Evolutionary conservation across 2,797 vertebrate genomes (phyloP).

Genomic region (Remorina albescens): DNA sequence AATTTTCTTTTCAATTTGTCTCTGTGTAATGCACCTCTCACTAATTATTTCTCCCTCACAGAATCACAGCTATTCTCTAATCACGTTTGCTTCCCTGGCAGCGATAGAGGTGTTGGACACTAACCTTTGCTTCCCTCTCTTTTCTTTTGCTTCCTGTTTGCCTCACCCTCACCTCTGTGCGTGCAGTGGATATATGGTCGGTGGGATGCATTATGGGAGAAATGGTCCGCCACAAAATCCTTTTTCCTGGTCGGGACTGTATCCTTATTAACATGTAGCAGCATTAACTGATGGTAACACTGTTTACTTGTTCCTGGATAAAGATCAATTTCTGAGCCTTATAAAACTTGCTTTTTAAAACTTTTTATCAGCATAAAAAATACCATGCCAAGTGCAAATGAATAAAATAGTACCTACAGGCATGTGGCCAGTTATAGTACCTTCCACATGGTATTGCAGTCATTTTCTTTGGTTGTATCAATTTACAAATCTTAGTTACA

Average conservation of each 20-base stretch:
- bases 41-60: constrained; percentile 53
- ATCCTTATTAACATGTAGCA: constrained; percentile 83
- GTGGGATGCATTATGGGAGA: constrained; percentile 96
- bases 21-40: constrained; percentile 41
- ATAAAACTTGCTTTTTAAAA: constrained; percentile 1
- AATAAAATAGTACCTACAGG: background rate
- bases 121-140: constrained; percentile 68
- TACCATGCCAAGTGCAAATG: background rate
- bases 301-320: constrained; percentile 12
- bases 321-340: background rate
- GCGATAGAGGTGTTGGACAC: constrained; percentile 51
- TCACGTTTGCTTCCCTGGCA: constrained; percentile 66
- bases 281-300: constrained; percentile 40
- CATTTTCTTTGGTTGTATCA: background rate
- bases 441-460: background rate
- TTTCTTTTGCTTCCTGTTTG: constrained; percentile 75
- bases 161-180: constrained; percentile 82
- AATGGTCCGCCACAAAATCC: constrained; percentile 96
- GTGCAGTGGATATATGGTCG: constrained; percentile 95
- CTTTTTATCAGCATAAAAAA: background rate
- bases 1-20: constrained; percentile 42
- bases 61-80: constrained; percentile 64
- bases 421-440: background rate
- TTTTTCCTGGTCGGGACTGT: constrained; percentile 92
- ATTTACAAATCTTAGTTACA: constrained; percentile 7